A percentile compares a stretch with the other conserved stretches of the same genome.
phyloP scores from a whole-genome alignment of 1,140 invertebrate species.

The Lepidurus packardi region DNA sequence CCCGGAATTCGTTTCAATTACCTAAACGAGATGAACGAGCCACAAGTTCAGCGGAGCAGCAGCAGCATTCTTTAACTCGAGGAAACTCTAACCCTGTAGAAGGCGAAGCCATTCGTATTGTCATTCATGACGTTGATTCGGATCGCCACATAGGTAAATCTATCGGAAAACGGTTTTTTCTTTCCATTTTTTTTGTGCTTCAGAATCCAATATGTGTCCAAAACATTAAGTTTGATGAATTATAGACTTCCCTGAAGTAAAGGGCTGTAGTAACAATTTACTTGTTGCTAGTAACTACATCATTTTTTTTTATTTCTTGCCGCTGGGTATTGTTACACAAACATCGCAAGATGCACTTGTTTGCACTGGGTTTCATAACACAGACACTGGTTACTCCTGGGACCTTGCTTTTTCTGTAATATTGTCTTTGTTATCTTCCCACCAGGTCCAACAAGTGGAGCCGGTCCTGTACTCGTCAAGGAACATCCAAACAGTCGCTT shows the following conservation, averaged over 20 bases:
- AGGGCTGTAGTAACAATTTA: no score
- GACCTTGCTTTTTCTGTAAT: background rate
- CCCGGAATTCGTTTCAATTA: slow-evolving; percentile 42
- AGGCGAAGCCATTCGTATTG: slow-evolving; percentile 84
- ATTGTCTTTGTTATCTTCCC: background rate
- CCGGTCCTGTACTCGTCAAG: background rate
- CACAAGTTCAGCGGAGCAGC: slow-evolving; percentile 31
- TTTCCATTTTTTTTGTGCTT: background rate
- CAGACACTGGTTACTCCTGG: background rate
- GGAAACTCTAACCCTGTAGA: slow-evolving; percentile 52
- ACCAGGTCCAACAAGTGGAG: background rate
- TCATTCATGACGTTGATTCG: slow-evolving; percentile 82
- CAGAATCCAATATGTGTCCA: no score
- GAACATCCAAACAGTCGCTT: background rate
- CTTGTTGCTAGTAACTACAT: no score
- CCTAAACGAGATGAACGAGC: slow-evolving; percentile 23
- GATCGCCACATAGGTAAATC: slow-evolving; percentile 47
- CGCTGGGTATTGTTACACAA: no score
- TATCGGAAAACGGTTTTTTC: background rate
- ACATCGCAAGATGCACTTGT: background rate
- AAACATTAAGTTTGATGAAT: no score
- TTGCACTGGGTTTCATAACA: background rate
- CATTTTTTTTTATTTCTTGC: no score
- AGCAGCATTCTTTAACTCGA: slow-evolving; percentile 64
- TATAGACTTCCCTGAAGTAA: no score